phyloP scores from a whole-genome alignment of 2,888 invertebrate genomes.

The Stenchaetothrips biformis region DNA sequence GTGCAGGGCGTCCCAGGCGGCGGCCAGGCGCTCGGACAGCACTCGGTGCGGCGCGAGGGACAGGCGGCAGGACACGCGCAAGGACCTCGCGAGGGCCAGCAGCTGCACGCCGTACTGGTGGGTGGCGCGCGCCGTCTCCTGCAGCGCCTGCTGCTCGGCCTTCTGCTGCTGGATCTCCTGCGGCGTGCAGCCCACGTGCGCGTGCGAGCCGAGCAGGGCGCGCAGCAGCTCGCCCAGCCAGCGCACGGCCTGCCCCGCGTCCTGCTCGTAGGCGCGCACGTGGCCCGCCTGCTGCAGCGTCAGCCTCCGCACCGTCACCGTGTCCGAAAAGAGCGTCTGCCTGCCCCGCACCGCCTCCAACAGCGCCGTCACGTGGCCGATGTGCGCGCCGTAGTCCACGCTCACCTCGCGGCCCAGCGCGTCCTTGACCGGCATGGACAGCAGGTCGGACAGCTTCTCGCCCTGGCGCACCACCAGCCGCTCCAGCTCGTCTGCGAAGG shows the following conservation, averaged over 20 bases:
- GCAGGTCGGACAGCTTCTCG: constrained; percentile 69
- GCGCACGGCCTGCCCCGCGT: constrained; percentile 61
- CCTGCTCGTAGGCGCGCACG: constrained; percentile 69
- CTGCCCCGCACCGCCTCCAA: constrained; percentile 64
- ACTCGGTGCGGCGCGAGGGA: constrained; percentile 54
- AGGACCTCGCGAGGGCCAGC: constrained; percentile 64
- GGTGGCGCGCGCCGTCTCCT: constrained; percentile 75
- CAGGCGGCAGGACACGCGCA: constrained; percentile 67
- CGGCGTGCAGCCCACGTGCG: constrained; percentile 67
- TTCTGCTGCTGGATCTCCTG: constrained; percentile 70
- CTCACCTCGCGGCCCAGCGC: constrained; percentile 65
- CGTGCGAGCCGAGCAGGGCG: constrained; percentile 62
- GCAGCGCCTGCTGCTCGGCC: constrained; percentile 67
- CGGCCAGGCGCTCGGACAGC: constrained; percentile 55
- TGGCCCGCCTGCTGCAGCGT: constrained; percentile 73
- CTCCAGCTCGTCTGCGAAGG: constrained; percentile 58
- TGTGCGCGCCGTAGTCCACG: constrained; percentile 66
- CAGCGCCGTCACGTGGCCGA: constrained; percentile 65
- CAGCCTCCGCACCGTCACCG: constrained; percentile 68
- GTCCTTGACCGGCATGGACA: constrained; percentile 74
- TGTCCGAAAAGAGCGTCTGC: constrained; percentile 66
- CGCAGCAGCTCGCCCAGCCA: constrained; percentile 73
- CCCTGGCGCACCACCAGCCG: constrained; percentile 66
- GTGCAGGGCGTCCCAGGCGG: constrained; percentile 64
- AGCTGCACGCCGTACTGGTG: constrained; percentile 77